Evolutionary conservation across 2,797 vertebrate species (phyloP).

Genomic region (Australoheros facetus): DNA sequence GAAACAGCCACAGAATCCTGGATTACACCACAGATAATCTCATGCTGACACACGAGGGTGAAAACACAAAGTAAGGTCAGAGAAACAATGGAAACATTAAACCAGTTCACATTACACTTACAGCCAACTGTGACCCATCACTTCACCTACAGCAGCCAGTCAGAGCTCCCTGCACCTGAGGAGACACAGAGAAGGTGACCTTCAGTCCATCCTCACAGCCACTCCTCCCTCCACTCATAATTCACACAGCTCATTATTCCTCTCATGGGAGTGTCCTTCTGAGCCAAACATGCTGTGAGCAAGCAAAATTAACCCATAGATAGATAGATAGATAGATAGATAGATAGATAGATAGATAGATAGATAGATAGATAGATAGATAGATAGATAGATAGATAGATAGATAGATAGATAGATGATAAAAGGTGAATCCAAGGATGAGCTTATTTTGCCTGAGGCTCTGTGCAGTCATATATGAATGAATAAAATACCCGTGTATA

Average conservation of each 20-base stretch:
- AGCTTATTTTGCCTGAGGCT: slow-evolving; percentile 20
- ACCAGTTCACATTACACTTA: neutral
- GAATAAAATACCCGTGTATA: neutral
- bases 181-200: slow-evolving; percentile 28
- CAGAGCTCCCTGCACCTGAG: slow-evolving; percentile 17
- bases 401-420: no score
- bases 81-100: neutral
- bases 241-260: slow-evolving; percentile 4
- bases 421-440: neutral
- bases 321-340: no score
- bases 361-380: no score
- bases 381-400: no score
- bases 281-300: neutral
- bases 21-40: neutral
- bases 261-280: neutral
- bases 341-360: no score
- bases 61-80: no score
- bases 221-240: slow-evolving; percentile 27
- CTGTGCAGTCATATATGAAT: slow-evolving; percentile 2
- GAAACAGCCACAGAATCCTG: neutral
- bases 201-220: slow-evolving; percentile 26
- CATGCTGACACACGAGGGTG: neutral
- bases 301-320: no score
- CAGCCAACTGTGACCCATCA: neutral
- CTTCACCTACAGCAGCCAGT: neutral